A percentile compares a stretch with the other conserved stretches of the same genome.
phyloP scores from a whole-genome alignment of 1,140 invertebrate species.

The Galendromus occidentalis region DNA sequence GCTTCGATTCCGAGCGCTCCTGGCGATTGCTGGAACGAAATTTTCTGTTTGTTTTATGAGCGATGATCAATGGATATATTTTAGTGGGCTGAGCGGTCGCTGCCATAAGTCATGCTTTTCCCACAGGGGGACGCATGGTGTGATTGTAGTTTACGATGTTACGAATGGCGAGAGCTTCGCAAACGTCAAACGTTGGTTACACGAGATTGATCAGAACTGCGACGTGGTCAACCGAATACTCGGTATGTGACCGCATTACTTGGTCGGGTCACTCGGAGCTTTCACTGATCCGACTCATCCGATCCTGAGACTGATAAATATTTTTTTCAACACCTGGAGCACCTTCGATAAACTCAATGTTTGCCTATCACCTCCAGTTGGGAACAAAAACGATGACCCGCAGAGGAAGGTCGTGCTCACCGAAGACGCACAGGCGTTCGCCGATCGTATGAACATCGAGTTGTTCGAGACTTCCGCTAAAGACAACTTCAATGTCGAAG shows the following conservation, averaged over 20 bases:
- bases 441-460: constrained; percentile 85
- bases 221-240: constrained; percentile 97
- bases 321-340: not conserved
- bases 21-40: too few relatives aligned
- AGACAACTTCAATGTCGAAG: constrained; percentile 96
- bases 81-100: too few relatives aligned
- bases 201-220: constrained; percentile 99
- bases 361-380: constrained; percentile 51
- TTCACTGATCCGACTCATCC: not conserved
- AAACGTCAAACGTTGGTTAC: constrained; percentile 73
- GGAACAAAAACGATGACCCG: constrained; percentile 96
- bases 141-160: constrained; percentile 98
- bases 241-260: constrained; percentile 38
- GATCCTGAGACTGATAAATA: not conserved
- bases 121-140: constrained; percentile 88
- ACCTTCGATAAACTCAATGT: not conserved
- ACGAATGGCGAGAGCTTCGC: constrained; percentile 96
- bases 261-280: not conserved
- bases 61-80: too few relatives aligned
- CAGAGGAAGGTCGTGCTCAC: constrained; percentile 89
- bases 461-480: constrained; percentile 97
- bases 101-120: too few relatives aligned
- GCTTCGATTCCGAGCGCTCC: too few relatives aligned
- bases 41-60: too few relatives aligned
- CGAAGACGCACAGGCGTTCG: constrained; percentile 89